Percentiles rank a stretch among this genome's conserved stretches.
Conservation (phyloP, 2,888 invertebrate species). For the Nymphalis polychloros region DNA sequence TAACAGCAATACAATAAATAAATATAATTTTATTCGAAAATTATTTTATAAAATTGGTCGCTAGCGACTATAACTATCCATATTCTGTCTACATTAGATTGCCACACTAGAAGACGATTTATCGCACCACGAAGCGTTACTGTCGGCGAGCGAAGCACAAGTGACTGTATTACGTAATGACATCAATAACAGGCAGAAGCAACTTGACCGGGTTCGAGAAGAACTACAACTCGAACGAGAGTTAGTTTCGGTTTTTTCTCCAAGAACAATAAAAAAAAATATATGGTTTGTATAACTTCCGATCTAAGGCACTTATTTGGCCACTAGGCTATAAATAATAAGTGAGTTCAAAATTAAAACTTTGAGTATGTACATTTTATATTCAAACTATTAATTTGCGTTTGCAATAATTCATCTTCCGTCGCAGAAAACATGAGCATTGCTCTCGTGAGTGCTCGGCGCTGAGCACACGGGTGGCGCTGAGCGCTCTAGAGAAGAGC, state of each 20-base stretch:
- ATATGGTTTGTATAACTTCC: not conserved
- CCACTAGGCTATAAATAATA: no score
- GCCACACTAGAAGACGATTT: slow-evolving; percentile 34
- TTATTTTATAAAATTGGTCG: no score
- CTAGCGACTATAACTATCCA: no score
- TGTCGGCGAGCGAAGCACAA: slow-evolving; percentile 54
- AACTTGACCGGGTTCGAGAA: slow-evolving; percentile 46
- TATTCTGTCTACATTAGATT: not conserved
- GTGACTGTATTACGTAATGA: slow-evolving; percentile 49
- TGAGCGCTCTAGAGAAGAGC: slow-evolving; percentile 34
- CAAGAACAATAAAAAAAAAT: not conserved
- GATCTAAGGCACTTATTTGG: no score
- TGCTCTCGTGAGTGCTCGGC: slow-evolving; percentile 39
- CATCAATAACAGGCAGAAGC: slow-evolving; percentile 46
- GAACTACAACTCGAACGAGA: slow-evolving; percentile 41
- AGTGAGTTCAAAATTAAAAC: no score
- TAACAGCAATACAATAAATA: no score
- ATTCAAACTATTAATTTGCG: no score
- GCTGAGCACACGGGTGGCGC: slow-evolving; percentile 44
- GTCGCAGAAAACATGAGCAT: slow-evolving; percentile 44
- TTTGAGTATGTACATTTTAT: no score
- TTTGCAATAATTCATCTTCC: not conserved
- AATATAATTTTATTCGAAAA: no score
- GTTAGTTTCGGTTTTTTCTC: slow-evolving; percentile 11
- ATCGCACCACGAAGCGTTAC: slow-evolving; percentile 55